These are phyloP conservation scores for Propsilocerus akamusi DNA, from an alignment of 1,140 invertebrate genomes.

Conservation along the genomic window DNA sequence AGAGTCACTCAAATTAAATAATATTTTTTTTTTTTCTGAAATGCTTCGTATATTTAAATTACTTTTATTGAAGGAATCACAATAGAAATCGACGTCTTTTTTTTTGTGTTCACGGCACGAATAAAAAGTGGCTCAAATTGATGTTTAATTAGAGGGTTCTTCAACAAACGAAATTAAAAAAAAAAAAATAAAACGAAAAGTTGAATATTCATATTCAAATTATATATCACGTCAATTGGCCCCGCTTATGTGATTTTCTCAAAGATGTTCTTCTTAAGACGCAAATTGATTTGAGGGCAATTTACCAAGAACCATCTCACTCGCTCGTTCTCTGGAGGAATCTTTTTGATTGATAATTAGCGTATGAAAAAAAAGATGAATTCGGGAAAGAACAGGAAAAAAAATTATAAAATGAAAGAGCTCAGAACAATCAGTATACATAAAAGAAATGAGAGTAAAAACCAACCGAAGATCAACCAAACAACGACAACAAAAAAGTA, in stretches of 20 bases:
- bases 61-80: too few relatives aligned
- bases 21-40: too few relatives aligned
- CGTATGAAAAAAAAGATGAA: too few relatives aligned
- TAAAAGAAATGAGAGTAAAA: not conserved
- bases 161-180: not conserved
- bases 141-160: slow-evolving; percentile 3
- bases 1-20: slow-evolving; percentile 2
- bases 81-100: too few relatives aligned
- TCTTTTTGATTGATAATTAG: not conserved
- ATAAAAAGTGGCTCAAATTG: slow-evolving; percentile 1
- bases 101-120: not conserved
- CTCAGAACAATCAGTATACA: not conserved
- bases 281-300: not conserved
- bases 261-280: not conserved
- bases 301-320: not conserved
- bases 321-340: not conserved
- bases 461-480: not conserved
- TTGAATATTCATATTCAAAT: slow-evolving; percentile 3
- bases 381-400: too few relatives aligned
- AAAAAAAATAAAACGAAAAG: not conserved
- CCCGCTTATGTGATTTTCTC: not conserved
- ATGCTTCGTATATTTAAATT: too few relatives aligned
- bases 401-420: not conserved
- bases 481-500: too few relatives aligned
- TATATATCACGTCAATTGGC: slow-evolving; percentile 3